These are phyloP conservation scores for Gobius niger DNA, from an alignment of 2,113 vertebrate genomes.

Conservation along the genomic window DNA sequence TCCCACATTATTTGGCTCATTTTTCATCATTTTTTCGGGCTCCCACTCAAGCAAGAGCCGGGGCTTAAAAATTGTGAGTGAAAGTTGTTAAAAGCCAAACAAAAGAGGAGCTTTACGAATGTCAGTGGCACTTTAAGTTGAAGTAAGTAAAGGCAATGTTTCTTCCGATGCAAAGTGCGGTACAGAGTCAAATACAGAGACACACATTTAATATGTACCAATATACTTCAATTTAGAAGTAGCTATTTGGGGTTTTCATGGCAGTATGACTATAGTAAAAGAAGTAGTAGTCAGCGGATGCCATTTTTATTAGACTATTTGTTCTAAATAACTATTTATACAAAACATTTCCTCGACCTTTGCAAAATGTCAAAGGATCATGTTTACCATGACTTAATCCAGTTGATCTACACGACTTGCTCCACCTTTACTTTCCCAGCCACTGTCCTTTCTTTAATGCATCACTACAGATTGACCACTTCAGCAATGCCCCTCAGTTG, in stretches of 20 bases:
- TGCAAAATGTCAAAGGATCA: too few species aligned
- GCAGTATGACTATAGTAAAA: too few species aligned
- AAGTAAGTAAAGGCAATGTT: conserved; percentile 33
- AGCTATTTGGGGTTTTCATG: too few species aligned
- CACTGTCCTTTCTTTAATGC: conserved; percentile 4
- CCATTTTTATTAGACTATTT: too few species aligned
- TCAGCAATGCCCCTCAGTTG: conserved; percentile 28
- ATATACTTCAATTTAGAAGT: too few species aligned
- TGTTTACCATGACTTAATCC: too few species aligned
- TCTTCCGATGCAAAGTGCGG: conserved; percentile 26
- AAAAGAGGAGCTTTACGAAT: conserved; percentile 28
- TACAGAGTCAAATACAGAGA: conserved; percentile 22
- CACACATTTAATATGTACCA: too few species aligned
- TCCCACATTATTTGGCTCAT: conserved; percentile 63
- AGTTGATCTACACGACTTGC: too few species aligned
- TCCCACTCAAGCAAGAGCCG: conserved; percentile 20
- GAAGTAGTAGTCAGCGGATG: too few species aligned
- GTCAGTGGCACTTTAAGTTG: conserved; percentile 50
- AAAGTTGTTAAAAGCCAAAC: not conserved
- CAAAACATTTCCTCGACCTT: too few species aligned
- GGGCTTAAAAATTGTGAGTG: conserved; percentile 3
- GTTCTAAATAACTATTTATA: too few species aligned
- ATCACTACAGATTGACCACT: conserved; percentile 1
- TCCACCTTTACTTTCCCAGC: too few species aligned
- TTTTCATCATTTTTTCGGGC: conserved; percentile 53